phyloP scores from a whole-genome alignment of 2,797 vertebrate genomes.

The Selene dorsalis region DNA sequence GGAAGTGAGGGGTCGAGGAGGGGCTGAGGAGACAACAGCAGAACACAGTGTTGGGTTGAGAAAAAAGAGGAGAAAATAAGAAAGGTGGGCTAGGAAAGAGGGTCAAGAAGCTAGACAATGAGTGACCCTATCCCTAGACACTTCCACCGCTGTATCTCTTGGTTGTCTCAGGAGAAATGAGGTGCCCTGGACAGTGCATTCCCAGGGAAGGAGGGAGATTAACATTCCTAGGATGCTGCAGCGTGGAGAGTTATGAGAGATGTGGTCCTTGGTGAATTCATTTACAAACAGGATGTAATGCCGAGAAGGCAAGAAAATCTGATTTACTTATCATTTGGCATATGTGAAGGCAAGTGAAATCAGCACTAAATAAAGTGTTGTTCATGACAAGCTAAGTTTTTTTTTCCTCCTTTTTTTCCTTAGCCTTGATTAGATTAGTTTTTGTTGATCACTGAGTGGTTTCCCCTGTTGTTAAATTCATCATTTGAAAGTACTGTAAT shows the following conservation, averaged over 20 bases:
- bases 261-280: constrained; percentile 37
- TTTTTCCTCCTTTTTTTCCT: neutral
- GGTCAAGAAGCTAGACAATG: constrained; percentile 49
- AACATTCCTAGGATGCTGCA: constrained; percentile 76
- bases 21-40: constrained; percentile 52
- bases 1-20: constrained; percentile 22
- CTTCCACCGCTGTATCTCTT: constrained; percentile 60
- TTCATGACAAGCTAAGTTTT: neutral
- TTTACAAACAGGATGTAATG: constrained; percentile 59
- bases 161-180: constrained; percentile 61
- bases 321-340: constrained; percentile 36
- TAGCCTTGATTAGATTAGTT: neutral
- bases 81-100: constrained; percentile 18
- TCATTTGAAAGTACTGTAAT: neutral
- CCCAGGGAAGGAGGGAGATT: constrained; percentile 69
- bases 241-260: constrained; percentile 50
- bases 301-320: constrained; percentile 29
- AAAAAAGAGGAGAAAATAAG: constrained; percentile 22
- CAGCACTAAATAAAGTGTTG: neutral
- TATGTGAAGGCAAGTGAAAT: constrained; percentile 25
- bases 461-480: constrained; percentile 1
- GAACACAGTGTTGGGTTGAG: constrained; percentile 19
- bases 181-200: constrained; percentile 63
- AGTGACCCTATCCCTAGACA: constrained; percentile 60
- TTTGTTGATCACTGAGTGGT: neutral